Evolutionary conservation across 2,797 vertebrate genomes (phyloP).

Genomic region (Carapus acus): DNA sequence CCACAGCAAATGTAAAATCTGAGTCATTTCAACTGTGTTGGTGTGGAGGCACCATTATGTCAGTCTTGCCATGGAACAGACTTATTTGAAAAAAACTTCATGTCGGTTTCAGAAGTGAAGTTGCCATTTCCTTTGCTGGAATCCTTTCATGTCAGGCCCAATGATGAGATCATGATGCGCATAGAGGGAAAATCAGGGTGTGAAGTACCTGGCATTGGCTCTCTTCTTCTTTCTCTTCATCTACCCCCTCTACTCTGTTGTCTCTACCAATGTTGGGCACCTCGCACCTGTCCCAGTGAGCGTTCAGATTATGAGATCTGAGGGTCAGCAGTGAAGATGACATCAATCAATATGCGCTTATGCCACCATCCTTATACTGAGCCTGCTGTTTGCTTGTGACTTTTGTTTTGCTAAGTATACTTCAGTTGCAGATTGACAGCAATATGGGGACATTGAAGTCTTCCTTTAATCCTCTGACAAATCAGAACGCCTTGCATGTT

Average conservation of each 20-base stretch:
- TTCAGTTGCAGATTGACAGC: constrained; percentile 27
- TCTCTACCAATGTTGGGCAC: constrained; percentile 36
- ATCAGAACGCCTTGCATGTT: constrained; percentile 44
- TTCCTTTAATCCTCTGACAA: constrained; percentile 29
- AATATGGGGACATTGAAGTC: constrained; percentile 2
- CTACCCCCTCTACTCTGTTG: background rate
- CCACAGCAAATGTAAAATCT: too few species aligned
- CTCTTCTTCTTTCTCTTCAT: constrained; percentile 12
- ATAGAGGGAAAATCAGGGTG: constrained; percentile 57
- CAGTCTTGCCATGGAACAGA: too few species aligned
- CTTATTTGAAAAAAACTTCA: constrained; percentile 9
- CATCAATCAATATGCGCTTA: constrained; percentile 10
- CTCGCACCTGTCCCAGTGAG: constrained; percentile 58
- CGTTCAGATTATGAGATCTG: constrained; percentile 73
- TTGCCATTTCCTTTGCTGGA: constrained; percentile 15
- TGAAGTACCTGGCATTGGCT: constrained; percentile 51
- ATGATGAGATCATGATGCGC: constrained; percentile 67
- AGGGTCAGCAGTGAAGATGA: constrained; percentile 42
- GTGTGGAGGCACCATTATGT: too few species aligned
- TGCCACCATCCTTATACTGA: background rate
- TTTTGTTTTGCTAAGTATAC: constrained; percentile 13
- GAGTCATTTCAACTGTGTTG: too few species aligned
- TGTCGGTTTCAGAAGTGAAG: constrained; percentile 7
- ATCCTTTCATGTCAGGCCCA: constrained; percentile 37
- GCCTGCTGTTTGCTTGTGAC: background rate